Percentiles rank a stretch among this genome's conserved stretches.
Evolutionary conservation across 2,113 vertebrate genomes (phyloP).

Genomic region (Acrocephalus arundinaceus): DNA sequence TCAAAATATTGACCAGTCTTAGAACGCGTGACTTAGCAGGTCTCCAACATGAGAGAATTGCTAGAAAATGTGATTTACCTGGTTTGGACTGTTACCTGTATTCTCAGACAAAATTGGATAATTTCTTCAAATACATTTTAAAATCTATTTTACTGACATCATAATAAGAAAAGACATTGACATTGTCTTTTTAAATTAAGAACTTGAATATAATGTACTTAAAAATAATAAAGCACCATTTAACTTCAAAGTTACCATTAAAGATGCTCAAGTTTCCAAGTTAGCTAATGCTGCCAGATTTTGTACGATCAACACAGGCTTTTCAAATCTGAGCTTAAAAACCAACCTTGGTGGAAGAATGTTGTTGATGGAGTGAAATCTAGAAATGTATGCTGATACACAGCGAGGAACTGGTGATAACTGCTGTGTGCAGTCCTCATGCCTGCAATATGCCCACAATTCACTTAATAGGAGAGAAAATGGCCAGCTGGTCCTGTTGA

Average conservation of each 20-base stretch:
- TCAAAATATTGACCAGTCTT: neutral
- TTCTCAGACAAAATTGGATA: neutral
- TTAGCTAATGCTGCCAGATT: neutral
- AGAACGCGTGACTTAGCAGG: neutral
- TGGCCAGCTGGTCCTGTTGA: neutral
- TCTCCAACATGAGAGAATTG: neutral
- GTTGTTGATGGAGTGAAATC: neutral
- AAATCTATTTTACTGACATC: neutral
- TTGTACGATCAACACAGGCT: neutral
- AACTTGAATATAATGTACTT: neutral
- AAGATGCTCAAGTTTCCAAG: neutral
- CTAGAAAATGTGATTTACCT: neutral
- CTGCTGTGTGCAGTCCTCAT: neutral
- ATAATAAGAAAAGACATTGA: neutral
- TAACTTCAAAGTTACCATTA: neutral
- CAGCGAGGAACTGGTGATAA: neutral
- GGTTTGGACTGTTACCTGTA: neutral
- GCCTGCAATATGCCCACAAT: neutral
- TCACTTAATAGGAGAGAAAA: neutral
- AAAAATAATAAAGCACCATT: neutral
- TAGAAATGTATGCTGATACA: neutral
- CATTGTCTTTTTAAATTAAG: neutral
- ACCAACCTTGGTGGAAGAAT: neutral
- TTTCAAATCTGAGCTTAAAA: neutral
- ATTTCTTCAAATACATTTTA: neutral